Evolutionary conservation across 2,888 invertebrate species (phyloP), one percentile per base, ranked within the genome.

Genomic region (Nephrotoma appendiculata): DNA sequence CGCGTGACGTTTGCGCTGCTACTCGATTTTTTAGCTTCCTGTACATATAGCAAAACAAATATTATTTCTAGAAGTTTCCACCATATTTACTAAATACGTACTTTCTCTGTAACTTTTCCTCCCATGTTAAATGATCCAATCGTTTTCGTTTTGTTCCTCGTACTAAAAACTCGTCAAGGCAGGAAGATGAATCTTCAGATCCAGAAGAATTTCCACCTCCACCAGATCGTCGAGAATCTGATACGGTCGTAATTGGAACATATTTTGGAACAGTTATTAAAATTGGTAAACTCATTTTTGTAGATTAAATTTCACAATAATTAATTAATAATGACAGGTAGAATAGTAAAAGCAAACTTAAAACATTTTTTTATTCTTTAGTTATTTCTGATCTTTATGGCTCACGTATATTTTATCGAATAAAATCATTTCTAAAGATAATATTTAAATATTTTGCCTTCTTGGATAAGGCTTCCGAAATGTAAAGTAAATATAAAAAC

Each of bases 1-100:
- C 99, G 87, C 99, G 94, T 0, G 99, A 99, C 86, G 97, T 98
- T 92, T 99, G 99, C 2, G 99, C 99, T 45, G 99, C 99, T 42
- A 99, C 98, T 88, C 99, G 94, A 91, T 99, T 99, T 91, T 98
- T 98, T 89, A 98, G 91, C 92, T 98, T 98, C 91, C 98, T 98
- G 91, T 43, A 92, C 92, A 88, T 87, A 87, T 85, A 44, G 71
- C 87, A 52, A 31, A 9, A 31, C 85, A 86, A 87, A 84, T 6
- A 85, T 0, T 42, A 71, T 48, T 83, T 57, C 11, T 45, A 57
- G 5, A 41, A 31, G n/a, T 44, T 83, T 43, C 71, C 45, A 86
- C 11, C 45, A 86, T 12, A 42, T 41, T 57, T 41, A 31, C 3
- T 86, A 87, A 48, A 41, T 86, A 94, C 96, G 93, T 92, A 97